phyloP scores from a whole-genome alignment of 2,113 vertebrate species.

The Candoia aspera region DNA sequence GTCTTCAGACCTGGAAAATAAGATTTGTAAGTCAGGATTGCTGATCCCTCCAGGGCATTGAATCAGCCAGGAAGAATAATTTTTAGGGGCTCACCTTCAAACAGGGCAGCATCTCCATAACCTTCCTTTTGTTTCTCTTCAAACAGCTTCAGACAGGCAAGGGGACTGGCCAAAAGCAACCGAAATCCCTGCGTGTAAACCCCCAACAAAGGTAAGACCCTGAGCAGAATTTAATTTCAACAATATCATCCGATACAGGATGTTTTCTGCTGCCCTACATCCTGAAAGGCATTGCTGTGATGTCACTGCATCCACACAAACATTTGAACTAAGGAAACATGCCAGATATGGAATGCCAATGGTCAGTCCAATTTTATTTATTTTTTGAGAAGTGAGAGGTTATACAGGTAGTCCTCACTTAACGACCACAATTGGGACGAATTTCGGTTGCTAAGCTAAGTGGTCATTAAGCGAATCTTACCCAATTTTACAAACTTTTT shows the following conservation, averaged over 20 bases:
- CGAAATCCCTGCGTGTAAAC: slow-evolving; percentile 81
- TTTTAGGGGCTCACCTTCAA: slow-evolving; percentile 69
- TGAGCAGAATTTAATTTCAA: not conserved
- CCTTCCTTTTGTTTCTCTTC: slow-evolving; percentile 77
- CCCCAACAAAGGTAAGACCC: not conserved
- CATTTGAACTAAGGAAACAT: not conserved
- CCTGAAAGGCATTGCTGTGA: not conserved
- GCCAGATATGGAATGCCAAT: not conserved
- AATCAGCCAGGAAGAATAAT: not conserved
- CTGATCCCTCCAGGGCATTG: not conserved
- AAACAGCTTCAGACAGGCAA: slow-evolving; percentile 83
- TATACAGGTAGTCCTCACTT: too few relatives aligned
- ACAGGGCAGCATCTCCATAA: slow-evolving; percentile 77
- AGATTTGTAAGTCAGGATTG: fast-evolving
- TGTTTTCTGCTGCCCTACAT: not conserved
- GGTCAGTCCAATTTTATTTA: too few relatives aligned
- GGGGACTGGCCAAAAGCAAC: slow-evolving; percentile 88
- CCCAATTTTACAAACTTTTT: too few relatives aligned
- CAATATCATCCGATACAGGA: fast-evolving
- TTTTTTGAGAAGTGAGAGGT: too few relatives aligned
- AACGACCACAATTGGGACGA: too few relatives aligned
- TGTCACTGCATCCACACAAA: not conserved
- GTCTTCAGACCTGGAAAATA: slow-evolving; percentile 44
- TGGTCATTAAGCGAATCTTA: too few relatives aligned
- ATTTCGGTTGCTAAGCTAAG: too few relatives aligned